Percentiles rank a stretch among this genome's conserved stretches.
Evolutionary conservation across 2,113 vertebrate genomes (phyloP).

Genomic region (Rhagologus leucostigma): DNA sequence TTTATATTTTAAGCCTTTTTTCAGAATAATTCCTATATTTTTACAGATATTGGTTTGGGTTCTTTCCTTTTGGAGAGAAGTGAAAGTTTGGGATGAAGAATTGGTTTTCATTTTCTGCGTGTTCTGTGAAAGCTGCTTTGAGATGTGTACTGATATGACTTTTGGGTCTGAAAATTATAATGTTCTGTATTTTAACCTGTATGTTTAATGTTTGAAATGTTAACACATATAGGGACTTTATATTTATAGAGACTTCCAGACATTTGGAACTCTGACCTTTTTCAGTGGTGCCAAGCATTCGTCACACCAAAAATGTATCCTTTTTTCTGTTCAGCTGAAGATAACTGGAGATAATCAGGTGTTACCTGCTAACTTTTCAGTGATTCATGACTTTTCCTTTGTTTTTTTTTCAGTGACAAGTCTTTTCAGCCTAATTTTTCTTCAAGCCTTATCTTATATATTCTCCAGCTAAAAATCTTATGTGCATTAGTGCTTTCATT

Average conservation of each 20-base stretch:
- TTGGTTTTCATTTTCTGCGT: background rate
- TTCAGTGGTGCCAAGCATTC: background rate
- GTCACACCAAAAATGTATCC: background rate
- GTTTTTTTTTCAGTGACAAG: background rate
- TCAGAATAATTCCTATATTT: background rate
- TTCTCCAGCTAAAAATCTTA: background rate
- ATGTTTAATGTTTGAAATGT: background rate
- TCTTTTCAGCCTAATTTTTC: background rate
- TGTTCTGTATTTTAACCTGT: background rate
- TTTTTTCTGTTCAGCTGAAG: background rate
- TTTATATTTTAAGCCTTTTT: background rate
- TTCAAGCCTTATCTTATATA: background rate
- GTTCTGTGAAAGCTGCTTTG: background rate
- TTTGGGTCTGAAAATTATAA: background rate
- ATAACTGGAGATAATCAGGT: background rate
- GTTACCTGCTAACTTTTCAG: background rate
- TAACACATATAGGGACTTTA: accelerated
- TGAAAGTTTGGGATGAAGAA: background rate
- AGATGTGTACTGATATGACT: background rate
- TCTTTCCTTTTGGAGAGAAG: background rate
- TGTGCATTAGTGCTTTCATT: background rate
- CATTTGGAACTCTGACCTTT: background rate
- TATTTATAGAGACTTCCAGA: background rate
- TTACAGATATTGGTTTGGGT: background rate
- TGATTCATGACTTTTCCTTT: background rate